Percentiles rank a stretch among this genome's conserved stretches.
Evolutionary conservation across 1,140 invertebrate genomes (phyloP).

Genomic region (Neodiprion lecontei): DNA sequence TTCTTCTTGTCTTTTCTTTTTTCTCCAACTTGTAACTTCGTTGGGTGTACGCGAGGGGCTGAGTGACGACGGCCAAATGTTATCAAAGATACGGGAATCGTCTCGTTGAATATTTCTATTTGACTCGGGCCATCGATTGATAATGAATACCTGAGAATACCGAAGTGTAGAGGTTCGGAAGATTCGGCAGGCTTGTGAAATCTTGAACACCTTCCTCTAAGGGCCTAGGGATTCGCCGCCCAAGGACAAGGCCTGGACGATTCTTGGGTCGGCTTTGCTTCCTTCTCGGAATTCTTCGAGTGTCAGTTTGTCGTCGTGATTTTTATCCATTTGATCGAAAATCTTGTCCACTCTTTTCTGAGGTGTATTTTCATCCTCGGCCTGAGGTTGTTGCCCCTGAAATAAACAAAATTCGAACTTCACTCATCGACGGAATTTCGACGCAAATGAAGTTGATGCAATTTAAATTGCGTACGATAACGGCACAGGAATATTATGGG

Average conservation of each 20-base stretch:
- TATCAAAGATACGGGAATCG: not conserved
- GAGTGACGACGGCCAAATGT: too few relatives aligned
- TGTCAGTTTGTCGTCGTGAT: conserved; percentile 96
- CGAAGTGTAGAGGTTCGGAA: not conserved
- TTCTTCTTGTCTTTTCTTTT: not conserved
- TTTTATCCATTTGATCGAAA: conserved; percentile 98
- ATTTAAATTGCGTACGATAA: too few relatives aligned
- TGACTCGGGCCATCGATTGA: not conserved
- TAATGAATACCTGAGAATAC: not conserved
- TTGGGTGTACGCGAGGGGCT: too few relatives aligned
- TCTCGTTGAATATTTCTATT: not conserved
- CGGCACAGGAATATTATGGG: too few relatives aligned
- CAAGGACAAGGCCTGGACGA: conserved; percentile 92
- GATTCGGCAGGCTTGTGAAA: not conserved
- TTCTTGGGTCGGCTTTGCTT: conserved; percentile 97
- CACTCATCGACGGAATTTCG: too few relatives aligned
- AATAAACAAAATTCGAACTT: conserved; percentile 31
- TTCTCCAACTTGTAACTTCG: not conserved
- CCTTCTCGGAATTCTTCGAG: conserved; percentile 98
- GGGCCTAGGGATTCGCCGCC: conserved; percentile 71
- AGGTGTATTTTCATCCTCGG: conserved; percentile 94
- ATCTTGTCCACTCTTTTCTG: conserved; percentile 97
- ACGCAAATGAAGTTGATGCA: too few relatives aligned
- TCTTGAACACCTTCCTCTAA: not conserved
- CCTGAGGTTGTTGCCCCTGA: conserved; percentile 87